phyloP scores from a whole-genome alignment of 2,113 vertebrate species.

The Xiphias gladius region DNA sequence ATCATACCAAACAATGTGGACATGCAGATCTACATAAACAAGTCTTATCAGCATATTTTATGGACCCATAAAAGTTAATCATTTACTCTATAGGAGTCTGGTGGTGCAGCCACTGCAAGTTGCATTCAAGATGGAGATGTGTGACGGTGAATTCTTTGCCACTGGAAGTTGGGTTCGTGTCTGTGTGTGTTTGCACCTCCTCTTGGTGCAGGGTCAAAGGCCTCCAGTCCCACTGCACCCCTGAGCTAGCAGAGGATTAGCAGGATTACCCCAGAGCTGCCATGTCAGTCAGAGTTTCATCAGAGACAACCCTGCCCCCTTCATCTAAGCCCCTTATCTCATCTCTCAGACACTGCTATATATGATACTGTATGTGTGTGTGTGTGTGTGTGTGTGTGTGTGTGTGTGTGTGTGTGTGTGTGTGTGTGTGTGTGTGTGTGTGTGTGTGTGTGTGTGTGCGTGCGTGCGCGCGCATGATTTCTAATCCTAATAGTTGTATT shows the following conservation, averaged over 20 bases:
- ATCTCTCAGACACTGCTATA: conserved; percentile 73
- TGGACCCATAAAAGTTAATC: conserved; percentile 54
- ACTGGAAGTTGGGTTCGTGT: conserved; percentile 29
- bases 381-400: conserved; percentile 40
- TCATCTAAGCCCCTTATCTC: conserved; percentile 82
- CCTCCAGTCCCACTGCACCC: conserved; percentile 69
- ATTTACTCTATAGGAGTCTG: conserved; percentile 10
- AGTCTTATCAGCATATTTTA: conserved; percentile 21
- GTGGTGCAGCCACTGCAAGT: not conserved
- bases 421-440: conserved; percentile 34
- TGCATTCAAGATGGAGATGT: not conserved
- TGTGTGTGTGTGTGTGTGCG: conserved; percentile 32
- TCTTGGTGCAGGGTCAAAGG: conserved; percentile 69
- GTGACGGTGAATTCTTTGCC: conserved; percentile 29
- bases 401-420: conserved; percentile 27
- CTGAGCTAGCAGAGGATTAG: conserved; percentile 80
- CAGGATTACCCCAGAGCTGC: conserved; percentile 80
- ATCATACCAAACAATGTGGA: conserved; percentile 29
- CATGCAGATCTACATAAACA: conserved; percentile 36
- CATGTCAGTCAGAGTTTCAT: conserved; percentile 81
- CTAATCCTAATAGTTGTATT: conserved; percentile 60
- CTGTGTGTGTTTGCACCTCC: conserved; percentile 52
- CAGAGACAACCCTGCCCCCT: conserved; percentile 69
- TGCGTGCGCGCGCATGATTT: conserved; percentile 37
- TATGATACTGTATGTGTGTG: conserved; percentile 55